phyloP scores from a whole-genome alignment of 2,113 vertebrate species.

The Megalops atlanticus region DNA sequence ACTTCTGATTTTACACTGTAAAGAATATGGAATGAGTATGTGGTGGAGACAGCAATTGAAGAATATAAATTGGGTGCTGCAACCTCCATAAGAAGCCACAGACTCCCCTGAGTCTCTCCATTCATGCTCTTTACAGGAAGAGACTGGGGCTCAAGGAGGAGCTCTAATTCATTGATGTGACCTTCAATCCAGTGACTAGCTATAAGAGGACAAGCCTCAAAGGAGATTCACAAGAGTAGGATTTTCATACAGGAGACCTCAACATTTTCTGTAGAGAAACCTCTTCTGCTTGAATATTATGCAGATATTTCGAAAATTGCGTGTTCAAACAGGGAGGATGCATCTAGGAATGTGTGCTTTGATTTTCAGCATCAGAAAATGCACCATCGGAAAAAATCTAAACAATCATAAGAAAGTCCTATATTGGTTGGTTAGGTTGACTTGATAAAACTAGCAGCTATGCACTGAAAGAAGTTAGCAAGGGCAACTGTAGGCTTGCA shows the following conservation, averaged over 20 bases:
- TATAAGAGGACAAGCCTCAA: not conserved
- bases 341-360: too few species aligned
- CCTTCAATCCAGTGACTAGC: not conserved
- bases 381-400: too few species aligned
- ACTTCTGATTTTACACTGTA: too few species aligned
- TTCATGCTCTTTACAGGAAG: not conserved
- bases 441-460: too few species aligned
- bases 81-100: not conserved
- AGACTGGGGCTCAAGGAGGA: not conserved
- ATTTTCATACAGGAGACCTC: not conserved
- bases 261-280: too few species aligned
- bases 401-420: too few species aligned
- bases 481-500: too few species aligned
- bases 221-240: not conserved
- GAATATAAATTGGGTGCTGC: not conserved
- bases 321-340: too few species aligned
- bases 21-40: not conserved
- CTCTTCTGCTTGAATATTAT: too few species aligned
- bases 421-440: too few species aligned
- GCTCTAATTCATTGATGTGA: not conserved
- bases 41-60: not conserved
- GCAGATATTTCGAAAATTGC: not conserved
- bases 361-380: too few species aligned
- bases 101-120: not conserved
- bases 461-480: too few species aligned